A percentile compares a stretch with the other conserved stretches of the same genome.
These are phyloP conservation scores for Nannoperca australis DNA, from an alignment of 2,797 vertebrate species.

Conservation along the genomic window DNA sequence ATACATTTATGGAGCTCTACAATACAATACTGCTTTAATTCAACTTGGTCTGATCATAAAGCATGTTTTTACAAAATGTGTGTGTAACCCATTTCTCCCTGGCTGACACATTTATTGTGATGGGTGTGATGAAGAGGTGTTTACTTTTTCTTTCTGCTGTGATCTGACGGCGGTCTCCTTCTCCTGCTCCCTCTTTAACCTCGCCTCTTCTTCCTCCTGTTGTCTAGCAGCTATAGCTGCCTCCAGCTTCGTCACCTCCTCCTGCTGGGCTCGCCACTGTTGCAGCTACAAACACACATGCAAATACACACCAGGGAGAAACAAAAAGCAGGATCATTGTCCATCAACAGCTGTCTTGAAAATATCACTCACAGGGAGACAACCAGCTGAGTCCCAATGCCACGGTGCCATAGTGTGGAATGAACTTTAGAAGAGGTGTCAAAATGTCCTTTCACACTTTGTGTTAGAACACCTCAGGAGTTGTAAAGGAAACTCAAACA, in stretches of 20 bases:
- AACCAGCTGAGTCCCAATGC: slow-evolving; percentile 48
- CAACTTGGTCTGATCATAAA: background rate
- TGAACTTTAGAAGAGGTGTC: slow-evolving; percentile 48
- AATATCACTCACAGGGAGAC: slow-evolving; percentile 23
- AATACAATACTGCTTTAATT: background rate
- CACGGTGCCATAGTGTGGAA: slow-evolving; percentile 31
- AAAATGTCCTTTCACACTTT: slow-evolving; percentile 48
- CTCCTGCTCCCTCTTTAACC: slow-evolving; percentile 84
- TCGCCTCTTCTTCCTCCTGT: slow-evolving; percentile 85
- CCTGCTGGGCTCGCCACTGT: slow-evolving; percentile 90
- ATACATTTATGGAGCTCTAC: background rate
- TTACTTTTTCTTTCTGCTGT: slow-evolving; percentile 86
- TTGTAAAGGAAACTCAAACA: slow-evolving; percentile 33
- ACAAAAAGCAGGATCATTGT: slow-evolving; percentile 41
- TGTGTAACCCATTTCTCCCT: background rate
- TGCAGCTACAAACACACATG: slow-evolving; percentile 84
- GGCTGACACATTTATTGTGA: no score
- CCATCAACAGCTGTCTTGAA: slow-evolving; percentile 53
- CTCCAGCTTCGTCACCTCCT: slow-evolving; percentile 89
- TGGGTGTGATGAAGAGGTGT: background rate
- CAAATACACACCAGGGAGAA: slow-evolving; percentile 42
- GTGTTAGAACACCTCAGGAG: slow-evolving; percentile 31
- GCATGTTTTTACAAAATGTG: slow-evolving; percentile 1
- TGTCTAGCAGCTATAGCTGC: slow-evolving; percentile 87
- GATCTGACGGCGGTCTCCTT: slow-evolving; percentile 85